Evolutionary conservation across 2,888 invertebrate genomes (phyloP).

Genomic region (Cyclophora albipunctata): DNA sequence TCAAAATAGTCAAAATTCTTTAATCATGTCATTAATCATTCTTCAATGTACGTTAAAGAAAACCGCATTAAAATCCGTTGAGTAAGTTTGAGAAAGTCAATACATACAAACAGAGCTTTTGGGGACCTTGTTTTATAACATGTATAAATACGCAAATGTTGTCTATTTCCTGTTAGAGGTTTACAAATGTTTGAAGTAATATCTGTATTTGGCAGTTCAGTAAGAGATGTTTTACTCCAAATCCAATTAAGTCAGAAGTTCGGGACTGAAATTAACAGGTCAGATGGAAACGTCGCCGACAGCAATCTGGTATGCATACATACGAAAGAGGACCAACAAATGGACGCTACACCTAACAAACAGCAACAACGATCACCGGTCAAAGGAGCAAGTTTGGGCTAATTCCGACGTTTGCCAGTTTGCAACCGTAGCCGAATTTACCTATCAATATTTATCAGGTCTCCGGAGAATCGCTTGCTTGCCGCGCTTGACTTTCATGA

Average conservation of each 20-base stretch:
- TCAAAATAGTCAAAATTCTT: too few relatives aligned
- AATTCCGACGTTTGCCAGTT: slow-evolving; percentile 49
- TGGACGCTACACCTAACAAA: slow-evolving; percentile 33
- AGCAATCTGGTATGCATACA: slow-evolving; percentile 12
- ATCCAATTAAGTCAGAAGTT: neutral
- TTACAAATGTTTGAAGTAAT: too few relatives aligned
- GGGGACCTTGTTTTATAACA: too few relatives aligned
- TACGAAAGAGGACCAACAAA: slow-evolving; percentile 11
- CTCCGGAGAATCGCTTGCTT: slow-evolving; percentile 20
- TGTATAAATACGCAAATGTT: too few relatives aligned
- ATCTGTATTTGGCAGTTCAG: too few relatives aligned
- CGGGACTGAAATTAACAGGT: slow-evolving; percentile 8
- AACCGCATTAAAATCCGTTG: too few relatives aligned
- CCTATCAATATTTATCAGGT: slow-evolving; percentile 54
- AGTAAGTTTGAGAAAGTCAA: too few relatives aligned
- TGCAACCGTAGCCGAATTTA: slow-evolving; percentile 29
- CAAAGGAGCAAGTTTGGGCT: slow-evolving; percentile 55
- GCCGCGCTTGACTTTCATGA: slow-evolving; percentile 22
- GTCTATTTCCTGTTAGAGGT: too few relatives aligned
- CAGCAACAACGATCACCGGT: slow-evolving; percentile 28
- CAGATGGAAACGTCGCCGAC: slow-evolving; percentile 5
- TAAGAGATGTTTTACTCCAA: neutral
- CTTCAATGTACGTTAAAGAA: too few relatives aligned
- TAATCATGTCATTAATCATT: too few relatives aligned
- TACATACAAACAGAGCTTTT: too few relatives aligned